phyloP scores from a whole-genome alignment of 2,113 vertebrate species.

The Machaerirhynchus nigripectus region DNA sequence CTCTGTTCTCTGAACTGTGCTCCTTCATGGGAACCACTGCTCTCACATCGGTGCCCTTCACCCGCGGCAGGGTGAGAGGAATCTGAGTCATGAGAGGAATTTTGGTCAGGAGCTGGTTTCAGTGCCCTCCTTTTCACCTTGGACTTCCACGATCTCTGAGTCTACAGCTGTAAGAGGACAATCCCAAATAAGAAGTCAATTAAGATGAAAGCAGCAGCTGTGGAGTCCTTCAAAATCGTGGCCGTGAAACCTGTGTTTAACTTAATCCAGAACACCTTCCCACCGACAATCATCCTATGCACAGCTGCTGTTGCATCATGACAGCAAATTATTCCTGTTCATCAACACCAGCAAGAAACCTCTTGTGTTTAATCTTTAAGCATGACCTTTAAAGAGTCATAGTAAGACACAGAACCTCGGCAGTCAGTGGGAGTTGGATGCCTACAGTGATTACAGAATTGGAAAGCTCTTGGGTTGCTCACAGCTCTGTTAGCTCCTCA shows the following conservation, averaged over 20 bases:
- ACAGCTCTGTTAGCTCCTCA: background rate
- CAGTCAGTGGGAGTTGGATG: background rate
- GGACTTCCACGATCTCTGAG: background rate
- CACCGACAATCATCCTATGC: background rate
- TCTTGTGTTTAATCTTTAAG: background rate
- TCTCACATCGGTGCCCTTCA: background rate
- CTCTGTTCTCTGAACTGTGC: background rate
- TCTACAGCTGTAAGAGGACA: background rate
- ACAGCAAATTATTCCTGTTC: background rate
- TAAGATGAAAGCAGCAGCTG: background rate
- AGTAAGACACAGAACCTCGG: background rate
- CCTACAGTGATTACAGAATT: background rate
- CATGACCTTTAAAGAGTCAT: background rate
- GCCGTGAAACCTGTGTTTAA: background rate
- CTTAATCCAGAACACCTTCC: background rate
- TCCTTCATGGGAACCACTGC: background rate
- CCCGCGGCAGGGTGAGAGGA: fast-evolving
- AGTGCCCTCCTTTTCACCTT: constrained; percentile 2
- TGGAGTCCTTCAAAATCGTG: background rate
- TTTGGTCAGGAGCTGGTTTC: background rate
- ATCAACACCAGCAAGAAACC: background rate
- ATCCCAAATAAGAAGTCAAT: background rate
- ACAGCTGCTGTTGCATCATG: background rate
- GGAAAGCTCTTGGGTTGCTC: background rate
- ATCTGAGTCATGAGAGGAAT: background rate